Conservation (phyloP, 2,113 vertebrate species). For the Gambusia holbrooki region DNA sequence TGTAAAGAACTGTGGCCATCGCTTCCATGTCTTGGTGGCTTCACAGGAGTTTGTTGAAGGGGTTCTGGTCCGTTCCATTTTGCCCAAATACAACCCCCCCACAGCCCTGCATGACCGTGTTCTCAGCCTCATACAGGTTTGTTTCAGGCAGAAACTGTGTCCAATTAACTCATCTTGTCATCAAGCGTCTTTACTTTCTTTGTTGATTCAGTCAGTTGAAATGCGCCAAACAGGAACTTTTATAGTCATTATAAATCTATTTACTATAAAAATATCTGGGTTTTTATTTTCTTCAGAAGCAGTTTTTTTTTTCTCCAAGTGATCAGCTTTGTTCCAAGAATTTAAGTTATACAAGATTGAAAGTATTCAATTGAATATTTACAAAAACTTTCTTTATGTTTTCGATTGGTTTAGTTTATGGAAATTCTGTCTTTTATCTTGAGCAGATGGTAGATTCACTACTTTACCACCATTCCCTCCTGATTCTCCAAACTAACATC, state of each 20-base stretch:
- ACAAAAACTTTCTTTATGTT: neutral
- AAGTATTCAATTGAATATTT: neutral
- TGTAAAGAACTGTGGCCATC: constrained; percentile 96
- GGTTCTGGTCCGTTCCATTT: constrained; percentile 91
- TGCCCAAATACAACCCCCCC: constrained; percentile 95
- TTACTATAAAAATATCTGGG: too few species aligned
- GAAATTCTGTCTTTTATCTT: neutral
- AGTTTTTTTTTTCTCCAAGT: too few species aligned
- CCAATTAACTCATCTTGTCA: neutral
- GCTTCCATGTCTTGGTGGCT: constrained; percentile 90
- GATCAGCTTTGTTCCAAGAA: neutral
- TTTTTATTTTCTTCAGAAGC: too few species aligned
- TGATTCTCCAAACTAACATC: neutral
- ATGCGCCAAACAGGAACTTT: too few species aligned
- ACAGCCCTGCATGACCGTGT: constrained; percentile 90
- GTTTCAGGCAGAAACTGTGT: neutral
- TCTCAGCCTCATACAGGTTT: constrained; percentile 95
- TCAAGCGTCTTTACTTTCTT: neutral
- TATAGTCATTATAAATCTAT: too few species aligned
- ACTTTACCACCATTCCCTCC: neutral
- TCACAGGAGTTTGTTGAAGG: constrained; percentile 93
- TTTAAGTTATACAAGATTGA: neutral
- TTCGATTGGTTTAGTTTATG: neutral
- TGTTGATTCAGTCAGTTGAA: neutral
- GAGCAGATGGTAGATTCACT: neutral